Percentiles rank a stretch among this genome's conserved stretches.
Conservation (phyloP, 2,888 invertebrate genomes). For the Cataglyphis rosenhaueri region DNA sequence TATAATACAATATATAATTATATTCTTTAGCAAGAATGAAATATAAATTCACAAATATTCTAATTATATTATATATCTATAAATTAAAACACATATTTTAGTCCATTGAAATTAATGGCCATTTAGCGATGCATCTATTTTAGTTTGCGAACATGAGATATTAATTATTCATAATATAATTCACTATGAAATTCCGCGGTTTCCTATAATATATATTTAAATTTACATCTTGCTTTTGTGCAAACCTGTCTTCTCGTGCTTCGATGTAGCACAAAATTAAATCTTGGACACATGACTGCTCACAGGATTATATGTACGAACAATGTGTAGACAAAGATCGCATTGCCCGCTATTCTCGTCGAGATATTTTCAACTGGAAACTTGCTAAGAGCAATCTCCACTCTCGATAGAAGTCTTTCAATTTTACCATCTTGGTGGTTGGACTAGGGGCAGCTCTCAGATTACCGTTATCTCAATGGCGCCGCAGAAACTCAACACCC, state of each 20-base stretch:
- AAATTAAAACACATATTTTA: neutral
- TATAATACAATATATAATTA: neutral
- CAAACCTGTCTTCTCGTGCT: neutral
- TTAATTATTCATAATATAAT: slow-evolving; percentile 14
- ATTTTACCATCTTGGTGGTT: slow-evolving; percentile 58
- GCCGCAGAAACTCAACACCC: slow-evolving; percentile 74
- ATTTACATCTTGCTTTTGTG: neutral
- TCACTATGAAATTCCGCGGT: neutral
- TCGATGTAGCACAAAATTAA: slow-evolving; percentile 20
- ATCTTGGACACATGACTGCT: neutral
- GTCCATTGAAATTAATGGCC: neutral
- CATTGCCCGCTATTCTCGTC: neutral
- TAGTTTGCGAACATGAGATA: neutral
- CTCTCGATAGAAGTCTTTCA: slow-evolving; percentile 62
- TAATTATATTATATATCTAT: neutral
- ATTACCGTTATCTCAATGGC: slow-evolving; percentile 74
- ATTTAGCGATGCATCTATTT: neutral
- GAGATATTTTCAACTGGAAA: slow-evolving; percentile 32
- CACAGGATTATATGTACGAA: neutral
- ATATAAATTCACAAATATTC: neutral
- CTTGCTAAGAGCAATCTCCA: slow-evolving; percentile 36
- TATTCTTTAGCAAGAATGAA: neutral
- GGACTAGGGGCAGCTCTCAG: slow-evolving; percentile 63
- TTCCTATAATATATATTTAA: neutral
- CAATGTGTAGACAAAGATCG: slow-evolving; percentile 1